Conservation (phyloP, 2,888 invertebrate genomes). For the Tineola bisselliella region DNA sequence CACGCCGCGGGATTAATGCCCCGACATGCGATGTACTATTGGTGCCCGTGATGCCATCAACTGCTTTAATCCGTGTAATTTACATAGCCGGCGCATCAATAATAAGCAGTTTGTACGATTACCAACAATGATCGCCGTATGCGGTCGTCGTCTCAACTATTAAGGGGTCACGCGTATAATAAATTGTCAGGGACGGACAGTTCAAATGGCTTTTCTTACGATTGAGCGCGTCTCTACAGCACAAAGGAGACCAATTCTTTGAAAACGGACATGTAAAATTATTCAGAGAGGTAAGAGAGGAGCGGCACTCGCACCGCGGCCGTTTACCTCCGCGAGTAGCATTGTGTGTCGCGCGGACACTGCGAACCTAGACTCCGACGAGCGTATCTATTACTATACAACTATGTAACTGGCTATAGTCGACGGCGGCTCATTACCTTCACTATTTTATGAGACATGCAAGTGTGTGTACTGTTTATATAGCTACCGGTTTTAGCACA, state of each 20-base stretch:
- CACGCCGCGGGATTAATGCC: background rate
- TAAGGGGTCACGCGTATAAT: conserved; percentile 14
- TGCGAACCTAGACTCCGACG: background rate
- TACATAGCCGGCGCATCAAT: background rate
- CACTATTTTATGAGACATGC: background rate
- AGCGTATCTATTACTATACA: background rate
- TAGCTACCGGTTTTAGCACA: background rate
- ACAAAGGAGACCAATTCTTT: conserved; percentile 14
- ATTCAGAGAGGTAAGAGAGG: conserved; percentile 27
- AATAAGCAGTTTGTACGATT: background rate
- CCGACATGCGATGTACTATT: background rate
- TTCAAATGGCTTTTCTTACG: conserved; percentile 12
- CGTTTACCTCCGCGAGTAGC: conserved; percentile 29
- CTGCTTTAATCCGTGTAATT: conserved; percentile 4
- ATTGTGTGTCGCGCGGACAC: background rate
- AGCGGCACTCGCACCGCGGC: conserved; percentile 20
- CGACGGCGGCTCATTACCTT: background rate
- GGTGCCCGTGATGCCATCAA: background rate
- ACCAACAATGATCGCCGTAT: conserved; percentile 2
- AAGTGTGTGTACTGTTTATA: background rate
- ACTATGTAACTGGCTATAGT: background rate
- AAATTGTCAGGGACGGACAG: conserved; percentile 14
- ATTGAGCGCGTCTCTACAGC: conserved; percentile 13
- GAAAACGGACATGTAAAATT: conserved; percentile 35
- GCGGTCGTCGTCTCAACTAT: conserved; percentile 13